Base-by-base conservation (phyloP, 2,888 invertebrate species). In the Carabus problematicus region DNA sequence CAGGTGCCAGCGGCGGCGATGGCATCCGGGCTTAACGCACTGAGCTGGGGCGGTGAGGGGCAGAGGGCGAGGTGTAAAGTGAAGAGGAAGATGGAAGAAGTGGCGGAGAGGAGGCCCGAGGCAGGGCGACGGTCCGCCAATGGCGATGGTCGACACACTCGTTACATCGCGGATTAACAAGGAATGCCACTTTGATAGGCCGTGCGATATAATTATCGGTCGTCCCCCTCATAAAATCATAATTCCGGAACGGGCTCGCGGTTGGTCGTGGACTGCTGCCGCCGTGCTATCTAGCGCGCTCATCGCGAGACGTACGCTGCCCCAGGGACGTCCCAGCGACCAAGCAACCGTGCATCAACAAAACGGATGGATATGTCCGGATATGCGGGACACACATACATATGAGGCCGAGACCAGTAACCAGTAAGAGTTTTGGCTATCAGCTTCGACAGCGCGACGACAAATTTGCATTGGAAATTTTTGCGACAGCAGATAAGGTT, bases 131-230 rank as follows among this genome's bases (percentile, higher is more conserved):
- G 47, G 39, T 60, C 52, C 60, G 60, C 67, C 67, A 67, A 67
- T 67, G 67, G 49, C 60, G 42, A 54, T 60, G 54, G 12, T 40
- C 42, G 67, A 67, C 67, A 18, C 60, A 67, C 67, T 67, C 67
- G 60, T 60, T 67, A 67, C 67, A 58, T 63, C 63, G 63, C 62
- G 63, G 62, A 69, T 69, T 63, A 64, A 64, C 64, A 54, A 70
- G 64, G 70, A 70, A 70, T 70, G 70, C 70, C 43, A 64, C 64
- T 62, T 70, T 70, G 70, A 70, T 70, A 70, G 70, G 70, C 64
- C 70, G 60, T 60, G 64, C 55, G 62, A 59, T 70, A 70, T 70
- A 70, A 70, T 70, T 70, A 70, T 70, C 64, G 70, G 59, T 70
- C 70, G 70, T 70, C 70, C 70, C 59, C 54, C 64, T 64, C 59